These are phyloP conservation scores for Hyla sarda DNA, from an alignment of 2,113 vertebrate species.

Conservation along the genomic window DNA sequence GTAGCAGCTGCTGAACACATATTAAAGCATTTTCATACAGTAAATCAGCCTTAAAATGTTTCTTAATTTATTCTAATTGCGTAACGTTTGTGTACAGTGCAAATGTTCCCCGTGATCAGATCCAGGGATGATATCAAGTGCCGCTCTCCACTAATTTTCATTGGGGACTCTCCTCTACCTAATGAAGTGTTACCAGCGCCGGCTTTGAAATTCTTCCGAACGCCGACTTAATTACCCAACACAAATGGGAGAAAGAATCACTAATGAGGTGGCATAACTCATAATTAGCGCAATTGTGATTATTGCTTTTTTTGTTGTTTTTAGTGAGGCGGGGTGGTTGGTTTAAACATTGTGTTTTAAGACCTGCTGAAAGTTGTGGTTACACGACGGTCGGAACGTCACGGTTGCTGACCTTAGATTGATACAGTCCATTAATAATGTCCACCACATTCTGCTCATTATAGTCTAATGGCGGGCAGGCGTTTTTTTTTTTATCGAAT, in stretches of 20 bases:
- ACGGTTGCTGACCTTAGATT: neutral
- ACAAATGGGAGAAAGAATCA: neutral
- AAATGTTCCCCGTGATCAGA: neutral
- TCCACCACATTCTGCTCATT: neutral
- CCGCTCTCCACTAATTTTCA: neutral
- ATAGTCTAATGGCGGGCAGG: neutral
- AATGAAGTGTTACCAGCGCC: constrained; percentile 13
- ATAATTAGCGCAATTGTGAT: neutral
- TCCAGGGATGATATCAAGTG: constrained; percentile 7
- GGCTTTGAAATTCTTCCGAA: neutral
- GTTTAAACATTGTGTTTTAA: neutral
- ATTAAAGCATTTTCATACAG: constrained; percentile 41
- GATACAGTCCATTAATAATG: neutral
- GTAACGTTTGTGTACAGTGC: constrained; percentile 10
- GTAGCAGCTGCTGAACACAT: constrained; percentile 33
- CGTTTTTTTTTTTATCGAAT: neutral
- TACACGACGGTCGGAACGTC: neutral
- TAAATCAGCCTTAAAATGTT: constrained; percentile 33
- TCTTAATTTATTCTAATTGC: constrained; percentile 43
- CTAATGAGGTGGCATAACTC: constrained; percentile 16
- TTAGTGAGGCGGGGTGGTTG: neutral
- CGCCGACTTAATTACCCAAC: constrained; percentile 1
- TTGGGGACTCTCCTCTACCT: constrained; percentile 5
- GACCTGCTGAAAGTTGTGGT: neutral
- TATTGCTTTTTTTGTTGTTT: too few species aligned